Conservation (phyloP, 2,888 invertebrate species). For the Zhengitettix transpicula region DNA sequence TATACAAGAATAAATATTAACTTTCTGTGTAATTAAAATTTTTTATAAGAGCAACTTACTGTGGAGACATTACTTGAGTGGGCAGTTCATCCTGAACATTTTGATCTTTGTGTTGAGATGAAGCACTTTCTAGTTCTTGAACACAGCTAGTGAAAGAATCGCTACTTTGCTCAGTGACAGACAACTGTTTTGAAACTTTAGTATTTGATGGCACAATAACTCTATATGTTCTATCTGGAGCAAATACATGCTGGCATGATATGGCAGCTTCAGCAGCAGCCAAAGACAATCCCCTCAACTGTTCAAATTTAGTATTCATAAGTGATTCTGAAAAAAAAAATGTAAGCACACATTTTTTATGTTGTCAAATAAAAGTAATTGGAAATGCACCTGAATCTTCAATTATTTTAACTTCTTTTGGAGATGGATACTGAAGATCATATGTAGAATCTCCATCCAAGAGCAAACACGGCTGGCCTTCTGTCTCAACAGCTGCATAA, state of each 20-base stretch:
- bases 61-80: not conserved
- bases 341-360: too few relatives aligned
- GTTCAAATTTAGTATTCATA: not conserved
- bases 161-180: not conserved
- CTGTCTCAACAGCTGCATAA: constrained; percentile 36
- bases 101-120: not conserved
- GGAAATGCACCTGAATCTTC: constrained; percentile 14
- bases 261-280: too few relatives aligned
- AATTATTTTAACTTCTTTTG: constrained; percentile 1
- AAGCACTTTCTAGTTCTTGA: not conserved
- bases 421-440: constrained; percentile 5
- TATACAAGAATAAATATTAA: too few relatives aligned
- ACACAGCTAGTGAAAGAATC: not conserved
- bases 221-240: too few relatives aligned
- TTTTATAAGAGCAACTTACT: not conserved
- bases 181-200: not conserved
- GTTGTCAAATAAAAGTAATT: constrained; percentile 4
- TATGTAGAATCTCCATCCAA: constrained; percentile 17
- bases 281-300: not conserved
- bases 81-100: not conserved
- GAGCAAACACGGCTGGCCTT: constrained; percentile 34
- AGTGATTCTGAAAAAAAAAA: not conserved
- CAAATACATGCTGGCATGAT: not conserved
- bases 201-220: too few relatives aligned
- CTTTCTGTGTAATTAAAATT: too few relatives aligned